Base-by-base conservation (phyloP, 92 coral and sea anemone genomes). In the Micromussa lordhowensis region DNA sequence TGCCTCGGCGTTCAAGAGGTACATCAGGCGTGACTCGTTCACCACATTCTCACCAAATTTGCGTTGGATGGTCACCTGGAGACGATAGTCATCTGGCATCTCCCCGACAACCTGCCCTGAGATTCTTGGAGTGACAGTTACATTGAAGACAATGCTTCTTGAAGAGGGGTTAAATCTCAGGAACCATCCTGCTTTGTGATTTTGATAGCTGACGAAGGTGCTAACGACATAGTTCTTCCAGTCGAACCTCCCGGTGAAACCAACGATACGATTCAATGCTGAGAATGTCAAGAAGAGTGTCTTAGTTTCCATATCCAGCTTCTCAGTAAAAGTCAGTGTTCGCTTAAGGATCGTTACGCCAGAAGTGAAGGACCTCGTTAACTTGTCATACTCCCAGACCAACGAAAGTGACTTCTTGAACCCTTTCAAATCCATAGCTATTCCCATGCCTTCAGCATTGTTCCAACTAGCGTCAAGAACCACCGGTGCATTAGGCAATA, bases 41-140 rank as follows among this genome's bases (percentile, higher is more conserved):
- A 94, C 95, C 63, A 94, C 87, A 59, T 95, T 82, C 30, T 64
- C 82, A 32, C 98, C 98, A 85, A 94, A 85, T 72, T 94, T 92
- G 75, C 98, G 91, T 78, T 95, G 98, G 21, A 95, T 49, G 32
- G 98, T 94, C 63, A 95, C 88, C 61, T 92, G 93, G 11, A 95
- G 88, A 64, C 92, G 92, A 21, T 49, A 54, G 81, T 92, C 91
- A 68, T 89, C 87, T 63, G 96, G 95, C 96, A 95, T 95, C 59
- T 95, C 96, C 5, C 96, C 96, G 24, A 93, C 96, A 21, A 95
- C 80, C 80, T 95, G 98, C 35, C 94, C 98, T 16, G 98, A 95
- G 74, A 95, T 78, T 14, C 80, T 87, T 29, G 98, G 92, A 28
- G 98, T 92, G 44, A 94, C 82, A 2, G 96, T 95, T 17, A 87